Evolutionary conservation across 2,888 invertebrate genomes (phyloP).

Genomic region (Pandemis heparana): DNA sequence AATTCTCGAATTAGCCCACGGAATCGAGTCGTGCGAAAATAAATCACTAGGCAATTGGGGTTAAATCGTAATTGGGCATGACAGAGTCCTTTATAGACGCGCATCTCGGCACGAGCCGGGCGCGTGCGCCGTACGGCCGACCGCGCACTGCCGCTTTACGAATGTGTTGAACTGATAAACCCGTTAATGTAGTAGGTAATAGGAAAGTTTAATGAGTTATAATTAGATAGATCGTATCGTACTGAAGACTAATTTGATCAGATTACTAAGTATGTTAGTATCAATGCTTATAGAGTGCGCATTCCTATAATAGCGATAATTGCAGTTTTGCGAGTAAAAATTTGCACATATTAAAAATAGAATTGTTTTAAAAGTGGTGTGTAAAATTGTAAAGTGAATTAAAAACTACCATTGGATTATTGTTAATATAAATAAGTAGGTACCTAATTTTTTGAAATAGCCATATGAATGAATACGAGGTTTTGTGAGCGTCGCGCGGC

Average conservation of each 20-base stretch:
- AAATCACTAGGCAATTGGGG: slow-evolving; percentile 73
- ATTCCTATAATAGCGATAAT: no score
- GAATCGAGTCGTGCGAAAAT: slow-evolving; percentile 61
- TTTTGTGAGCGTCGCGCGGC: slow-evolving; percentile 30
- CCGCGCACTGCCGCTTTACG: slow-evolving; percentile 38
- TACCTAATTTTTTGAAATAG: background rate
- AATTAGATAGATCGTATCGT: background rate
- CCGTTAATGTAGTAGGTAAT: background rate
- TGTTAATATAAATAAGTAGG: no score
- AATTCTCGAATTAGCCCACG: slow-evolving; percentile 40
- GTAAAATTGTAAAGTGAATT: no score
- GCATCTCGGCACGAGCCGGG: slow-evolving; percentile 47
- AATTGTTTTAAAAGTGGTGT: no score
- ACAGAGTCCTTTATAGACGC: slow-evolving; percentile 59
- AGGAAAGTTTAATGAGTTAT: background rate
- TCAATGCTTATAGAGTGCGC: background rate
- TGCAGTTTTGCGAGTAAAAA: no score
- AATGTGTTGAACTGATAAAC: slow-evolving; percentile 10
- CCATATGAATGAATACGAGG: background rate
- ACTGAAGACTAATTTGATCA: background rate
- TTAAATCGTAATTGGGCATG: slow-evolving; percentile 75
- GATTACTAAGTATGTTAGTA: background rate
- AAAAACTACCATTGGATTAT: no score
- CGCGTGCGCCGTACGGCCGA: slow-evolving; percentile 59
- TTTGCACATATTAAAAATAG: no score